Base-by-base conservation (phyloP, 2,888 invertebrate genomes). In the Lissocephala sabroskyi region DNA sequence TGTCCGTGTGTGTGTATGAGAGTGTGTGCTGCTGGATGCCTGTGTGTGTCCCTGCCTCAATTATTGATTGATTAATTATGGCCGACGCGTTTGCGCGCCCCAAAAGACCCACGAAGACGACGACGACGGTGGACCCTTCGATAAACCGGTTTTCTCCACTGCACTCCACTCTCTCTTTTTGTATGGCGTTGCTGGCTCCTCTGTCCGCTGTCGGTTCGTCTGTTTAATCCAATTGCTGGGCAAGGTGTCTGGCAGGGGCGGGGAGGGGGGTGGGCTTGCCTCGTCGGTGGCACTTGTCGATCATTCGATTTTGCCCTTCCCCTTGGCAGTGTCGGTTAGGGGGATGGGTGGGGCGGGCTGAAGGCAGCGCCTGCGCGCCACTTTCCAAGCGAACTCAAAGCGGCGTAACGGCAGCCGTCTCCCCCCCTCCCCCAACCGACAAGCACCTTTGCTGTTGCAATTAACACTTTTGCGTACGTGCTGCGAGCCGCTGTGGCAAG, bases 61-160 rank as follows among this genome's bases (percentile, higher is more conserved):
- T 79, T 81, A 80, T 76, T 81, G 71, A 79, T 80, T 81, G 82
- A 82, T 81, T 81, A 81, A 81, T 82, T 80, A 81, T 81, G 81
- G 79, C 76, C 78, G 80, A 81, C 82, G 81, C 82, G 79, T 79
- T 68, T 73, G 73, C 56, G 51, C 53, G 53, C 59, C 57, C 44
- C 42, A 45, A 37, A 18, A 9, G 28, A 23, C 35, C 17, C 13
- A 33, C 45, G 23, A 29, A 35, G 35, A 13, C 28, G 23, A 30
- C 39, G 17, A 28, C 30, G 5, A 10, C 43, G n/a, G 23, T 41
- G 52, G 65, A 75, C 76, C 71, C 76, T 75, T 48, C 59, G 14
- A n/a, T 19, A 19, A 35, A 35, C 35, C 35, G 35, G 35, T 35
- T 16, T 16, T 14, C 16, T 10, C 16, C 14, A 6, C 30, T 35